Evolutionary conservation across 1,140 invertebrate genomes (phyloP), one percentile per base, ranked within the genome.

Genomic region (Polyergus mexicanus): DNA sequence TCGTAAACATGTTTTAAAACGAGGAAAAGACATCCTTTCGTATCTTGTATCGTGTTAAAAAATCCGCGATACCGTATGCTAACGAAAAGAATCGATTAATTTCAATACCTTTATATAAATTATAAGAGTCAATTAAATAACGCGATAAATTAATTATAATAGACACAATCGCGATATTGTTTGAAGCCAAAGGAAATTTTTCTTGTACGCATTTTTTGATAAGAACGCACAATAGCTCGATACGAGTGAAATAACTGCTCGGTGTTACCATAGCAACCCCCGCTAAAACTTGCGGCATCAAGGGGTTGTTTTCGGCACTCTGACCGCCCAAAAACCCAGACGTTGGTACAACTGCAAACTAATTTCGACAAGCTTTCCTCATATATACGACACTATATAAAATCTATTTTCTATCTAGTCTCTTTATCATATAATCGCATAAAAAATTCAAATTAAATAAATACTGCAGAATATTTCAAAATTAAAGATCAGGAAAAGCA

Each of bases 1-100:
- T 35, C 68, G 68, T 83, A 83, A 83, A 83, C 44, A 83, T 83
- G 68, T 78, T 66, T 78, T 22, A 65, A 78, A 68, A 78, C 8
- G 28, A 25, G 10, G 32, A 54, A 66, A 54, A 78, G 8, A 25
- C 13, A 77, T 77, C 41, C 19, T 63, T n/a, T 62, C 11, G 25
- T 44, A n/a, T 44, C 38, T 41, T 13, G 35, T 16, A 41, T 4
- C 5, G n/a, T 19, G 3, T n/a, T 2, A 13, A n/a, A 63, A 10
- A 63, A 63, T 7, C 62, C 56, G 1, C 38, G 62, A 3, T 10
- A 35, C 6, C 0, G 11, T 62, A 13, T 28, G 25, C 5, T 76
- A 76, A 47, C 2, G 41, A 2, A 44, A 16, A 32, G 19, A 63
- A 2, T 47, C n/a, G 41, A 63, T 44, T 75, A 19, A 32, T 63